Conservation (phyloP, 1,140 invertebrate genomes). For the Drosophila yakuba region DNA sequence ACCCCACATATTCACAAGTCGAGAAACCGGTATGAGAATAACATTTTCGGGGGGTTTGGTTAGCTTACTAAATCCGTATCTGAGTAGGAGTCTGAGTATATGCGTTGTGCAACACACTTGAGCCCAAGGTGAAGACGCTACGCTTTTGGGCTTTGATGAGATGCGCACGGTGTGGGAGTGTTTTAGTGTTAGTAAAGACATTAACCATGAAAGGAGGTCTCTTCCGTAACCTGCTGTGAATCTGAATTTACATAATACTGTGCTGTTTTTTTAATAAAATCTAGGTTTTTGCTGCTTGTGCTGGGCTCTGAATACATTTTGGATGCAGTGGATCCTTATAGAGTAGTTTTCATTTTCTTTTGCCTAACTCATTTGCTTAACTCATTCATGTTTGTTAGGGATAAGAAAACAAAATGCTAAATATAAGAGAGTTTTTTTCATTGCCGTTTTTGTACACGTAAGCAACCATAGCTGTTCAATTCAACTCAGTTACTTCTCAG, state of each 20-base stretch:
- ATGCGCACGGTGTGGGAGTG: slow-evolving; percentile 33
- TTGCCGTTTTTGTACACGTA: background rate
- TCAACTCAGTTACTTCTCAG: background rate
- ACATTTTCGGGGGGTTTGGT: slow-evolving; percentile 24
- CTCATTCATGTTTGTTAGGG: too few species aligned
- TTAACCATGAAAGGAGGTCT: slow-evolving; percentile 42
- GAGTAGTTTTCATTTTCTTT: background rate
- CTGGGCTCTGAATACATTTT: background rate
- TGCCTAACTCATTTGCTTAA: too few species aligned
- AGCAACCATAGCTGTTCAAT: background rate
- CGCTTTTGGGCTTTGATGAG: slow-evolving; percentile 25
- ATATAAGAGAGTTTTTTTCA: too few species aligned
- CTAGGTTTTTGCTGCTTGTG: background rate
- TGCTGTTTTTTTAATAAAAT: slow-evolving; percentile 1
- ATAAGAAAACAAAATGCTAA: too few species aligned
- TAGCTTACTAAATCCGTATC: slow-evolving; percentile 16
- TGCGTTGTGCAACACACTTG: slow-evolving; percentile 40
- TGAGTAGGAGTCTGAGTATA: slow-evolving; percentile 20
- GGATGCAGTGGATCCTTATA: background rate
- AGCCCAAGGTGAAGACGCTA: slow-evolving; percentile 35
- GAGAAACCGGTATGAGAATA: slow-evolving; percentile 60
- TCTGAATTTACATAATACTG: slow-evolving; percentile 6
- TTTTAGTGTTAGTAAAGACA: slow-evolving; percentile 50
- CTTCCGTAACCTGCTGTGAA: slow-evolving; percentile 5
- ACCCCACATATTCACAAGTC: slow-evolving; percentile 6